These are phyloP conservation scores for Apteryx owenii DNA, from an alignment of 2,113 vertebrate genomes.

Conservation along the genomic window DNA sequence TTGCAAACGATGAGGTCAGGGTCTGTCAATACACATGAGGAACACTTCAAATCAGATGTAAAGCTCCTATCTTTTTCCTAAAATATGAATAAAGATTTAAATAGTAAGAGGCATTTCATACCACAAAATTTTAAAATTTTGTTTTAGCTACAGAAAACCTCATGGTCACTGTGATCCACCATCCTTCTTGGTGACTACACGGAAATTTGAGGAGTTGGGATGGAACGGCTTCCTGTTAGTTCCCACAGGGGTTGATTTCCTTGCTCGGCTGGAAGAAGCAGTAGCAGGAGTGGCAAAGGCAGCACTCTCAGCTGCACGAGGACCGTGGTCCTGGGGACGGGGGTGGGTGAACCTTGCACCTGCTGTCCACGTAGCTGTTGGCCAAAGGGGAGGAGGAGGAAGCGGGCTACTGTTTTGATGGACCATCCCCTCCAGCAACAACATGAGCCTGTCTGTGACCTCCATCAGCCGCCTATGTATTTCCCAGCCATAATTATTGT, in stretches of 20 bases:
- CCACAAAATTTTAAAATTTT: neutral
- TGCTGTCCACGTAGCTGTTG: neutral
- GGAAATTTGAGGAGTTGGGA: neutral
- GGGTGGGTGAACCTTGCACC: neutral
- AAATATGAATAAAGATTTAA: neutral
- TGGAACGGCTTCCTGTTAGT: neutral
- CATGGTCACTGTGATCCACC: fast-evolving
- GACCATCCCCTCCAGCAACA: neutral
- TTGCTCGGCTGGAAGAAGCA: neutral
- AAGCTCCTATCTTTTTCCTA: neutral
- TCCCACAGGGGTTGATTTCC: neutral
- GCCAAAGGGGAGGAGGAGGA: neutral
- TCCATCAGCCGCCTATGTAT: neutral
- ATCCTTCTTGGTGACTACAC: neutral
- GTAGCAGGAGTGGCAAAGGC: neutral
- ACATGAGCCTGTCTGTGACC: neutral
- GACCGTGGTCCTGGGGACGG: fast-evolving
- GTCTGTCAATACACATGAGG: neutral
- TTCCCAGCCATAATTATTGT: neutral
- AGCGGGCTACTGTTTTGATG: neutral
- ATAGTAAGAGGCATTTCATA: neutral
- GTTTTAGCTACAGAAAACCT: neutral
- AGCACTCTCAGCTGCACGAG: neutral
- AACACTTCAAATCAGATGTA: neutral
- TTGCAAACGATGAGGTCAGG: neutral